These are phyloP conservation scores for Rhabdornis inornatus DNA, from an alignment of 2,113 vertebrate species.

Conservation along the genomic window DNA sequence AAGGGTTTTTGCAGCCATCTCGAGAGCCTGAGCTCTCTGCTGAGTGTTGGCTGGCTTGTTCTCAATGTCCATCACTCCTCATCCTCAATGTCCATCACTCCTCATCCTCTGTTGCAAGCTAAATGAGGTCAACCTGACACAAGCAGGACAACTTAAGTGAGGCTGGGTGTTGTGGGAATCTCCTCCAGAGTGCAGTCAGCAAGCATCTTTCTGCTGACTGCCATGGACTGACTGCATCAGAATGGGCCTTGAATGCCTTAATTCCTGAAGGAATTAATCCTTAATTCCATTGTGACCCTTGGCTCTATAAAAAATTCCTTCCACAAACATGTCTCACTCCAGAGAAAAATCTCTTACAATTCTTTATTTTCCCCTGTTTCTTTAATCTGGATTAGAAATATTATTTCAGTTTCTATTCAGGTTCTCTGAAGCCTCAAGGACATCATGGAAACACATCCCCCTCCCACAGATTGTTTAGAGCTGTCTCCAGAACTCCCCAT, in stretches of 20 bases:
- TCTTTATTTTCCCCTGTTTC: not conserved
- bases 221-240: not conserved
- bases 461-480: not conserved
- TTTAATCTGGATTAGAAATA: not conserved
- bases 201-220: not conserved
- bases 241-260: not conserved
- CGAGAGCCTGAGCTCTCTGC: not conserved
- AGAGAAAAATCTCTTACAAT: not conserved
- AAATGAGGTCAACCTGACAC: not conserved
- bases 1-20: not conserved
- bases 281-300: not conserved
- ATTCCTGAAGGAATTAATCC: not conserved
- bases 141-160: not conserved
- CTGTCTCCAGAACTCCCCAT: not conserved
- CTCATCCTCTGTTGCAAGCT: not conserved
- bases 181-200: not conserved
- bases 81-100: not conserved
- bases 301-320: not conserved
- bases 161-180: not conserved
- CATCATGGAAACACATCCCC: not conserved
- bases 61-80: not conserved
- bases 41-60: not conserved
- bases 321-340: not conserved
- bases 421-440: not conserved
- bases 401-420: not conserved